Evolutionary conservation across 2,888 invertebrate species (phyloP), one percentile per base, ranked within the genome.

Genomic region (Tetragonisca angustula): DNA sequence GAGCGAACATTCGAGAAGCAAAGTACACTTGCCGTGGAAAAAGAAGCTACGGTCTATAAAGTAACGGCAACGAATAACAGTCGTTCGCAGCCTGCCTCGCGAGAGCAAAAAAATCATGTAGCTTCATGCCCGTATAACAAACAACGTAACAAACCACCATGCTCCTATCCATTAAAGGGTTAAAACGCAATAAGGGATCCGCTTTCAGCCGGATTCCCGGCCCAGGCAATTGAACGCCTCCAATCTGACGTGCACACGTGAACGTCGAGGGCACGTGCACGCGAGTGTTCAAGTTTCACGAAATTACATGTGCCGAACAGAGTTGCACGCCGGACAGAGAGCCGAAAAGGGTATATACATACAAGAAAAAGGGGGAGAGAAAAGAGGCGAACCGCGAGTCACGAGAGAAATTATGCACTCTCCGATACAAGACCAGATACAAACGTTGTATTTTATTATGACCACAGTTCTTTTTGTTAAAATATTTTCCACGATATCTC

Each of bases 131-230:
- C 27, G 50, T 64, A 11, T 52, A 52, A 64, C 73, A 64, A 73
- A 73, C 32, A 52, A 50, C 62, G 73, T 62, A 73, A 73, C 61
- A 50, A 73, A 62, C 73, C 73, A 50, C n/a, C 62, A 19, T 62
- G n/a, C 62, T 61, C 49, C 73, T n/a, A 50, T 32, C 50, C 50
- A 32, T 73, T 52, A 32, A 73, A 32, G 61, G 43, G 73, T 50
- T 62, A 64, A 64, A 73, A 52, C 62, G 50, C 49, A 73, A 36
- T 52, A 50, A 64, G 49, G 13, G 70, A 36, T 70, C 27, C 70
- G 70, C 70, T 70, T 54, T 54, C 54, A 70, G 9, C 70, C n/a
- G 21, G 24, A 43, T 59, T n/a, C 71, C 56, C 11, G 56, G 17
- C 24, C 43, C 13, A 1, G 32, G 43, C 71, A 19, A 71, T 71